Percentiles rank a stretch among this genome's conserved stretches.
phyloP scores from a whole-genome alignment of 2,797 vertebrate species.

The Sebastes steindachneri region DNA sequence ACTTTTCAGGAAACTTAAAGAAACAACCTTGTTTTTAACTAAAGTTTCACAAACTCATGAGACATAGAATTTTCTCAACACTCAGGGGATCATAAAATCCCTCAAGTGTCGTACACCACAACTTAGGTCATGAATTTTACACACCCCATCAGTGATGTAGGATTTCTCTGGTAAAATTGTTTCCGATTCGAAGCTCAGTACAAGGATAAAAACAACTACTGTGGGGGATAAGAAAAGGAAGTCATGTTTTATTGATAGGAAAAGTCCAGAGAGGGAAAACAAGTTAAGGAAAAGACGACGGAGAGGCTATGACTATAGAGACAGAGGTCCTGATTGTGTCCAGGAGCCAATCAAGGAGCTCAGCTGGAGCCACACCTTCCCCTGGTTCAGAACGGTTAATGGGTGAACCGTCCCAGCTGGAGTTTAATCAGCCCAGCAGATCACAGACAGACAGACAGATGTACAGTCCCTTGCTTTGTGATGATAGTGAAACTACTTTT shows the following conservation, averaged over 20 bases:
- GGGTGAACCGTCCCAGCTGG: not conserved
- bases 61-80: not conserved
- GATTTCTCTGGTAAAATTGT: not conserved
- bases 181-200: not conserved
- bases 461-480: too few species aligned
- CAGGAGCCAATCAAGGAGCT: slow-evolving; percentile 20
- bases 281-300: not conserved
- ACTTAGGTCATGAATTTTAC: not conserved
- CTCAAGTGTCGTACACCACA: not conserved
- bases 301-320: not conserved
- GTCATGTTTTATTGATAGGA: slow-evolving; percentile 12
- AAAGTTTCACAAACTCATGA: not conserved
- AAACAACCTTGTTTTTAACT: not conserved
- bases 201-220: not conserved
- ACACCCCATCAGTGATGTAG: not conserved
- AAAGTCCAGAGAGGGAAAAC: not conserved
- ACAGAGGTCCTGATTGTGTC: slow-evolving; percentile 6
- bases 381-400: slow-evolving; percentile 7
- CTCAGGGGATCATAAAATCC: not conserved
- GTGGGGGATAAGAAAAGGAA: not conserved
- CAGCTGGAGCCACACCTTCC: slow-evolving; percentile 7
- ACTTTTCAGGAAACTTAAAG: not conserved
- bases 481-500: too few species aligned
- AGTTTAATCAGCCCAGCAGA: not conserved
- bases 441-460: too few species aligned